A percentile compares a stretch with the other conserved stretches of the same genome.
These are phyloP conservation scores for Scaptomyza graminum DNA, from an alignment of 1,140 invertebrate species.

Conservation along the genomic window DNA sequence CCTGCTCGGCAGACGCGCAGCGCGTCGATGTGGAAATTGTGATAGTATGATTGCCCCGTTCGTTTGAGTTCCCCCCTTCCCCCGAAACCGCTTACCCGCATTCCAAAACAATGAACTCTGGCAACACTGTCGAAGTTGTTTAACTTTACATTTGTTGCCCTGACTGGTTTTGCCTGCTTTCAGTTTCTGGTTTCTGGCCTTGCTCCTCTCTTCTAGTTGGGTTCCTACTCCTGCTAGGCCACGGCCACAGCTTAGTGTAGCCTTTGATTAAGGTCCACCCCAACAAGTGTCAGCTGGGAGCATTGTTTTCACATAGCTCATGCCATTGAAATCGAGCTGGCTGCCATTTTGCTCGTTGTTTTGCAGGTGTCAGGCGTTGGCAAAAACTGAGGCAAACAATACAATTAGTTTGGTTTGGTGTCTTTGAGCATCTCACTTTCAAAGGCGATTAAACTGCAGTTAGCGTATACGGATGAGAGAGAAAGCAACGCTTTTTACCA, in stretches of 20 bases:
- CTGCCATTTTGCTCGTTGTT: conserved; percentile 10
- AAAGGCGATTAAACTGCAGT: conserved; percentile 5
- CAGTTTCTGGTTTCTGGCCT: conserved; percentile 10
- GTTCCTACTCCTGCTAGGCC: neutral
- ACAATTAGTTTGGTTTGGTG: conserved; percentile 29
- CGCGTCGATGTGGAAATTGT: conserved; percentile 77
- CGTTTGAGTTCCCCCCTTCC: neutral
- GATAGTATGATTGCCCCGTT: conserved; percentile 48
- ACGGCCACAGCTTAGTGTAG: conserved; percentile 52
- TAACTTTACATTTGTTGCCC: conserved; percentile 71
- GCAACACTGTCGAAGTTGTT: conserved; percentile 71
- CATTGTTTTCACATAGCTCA: conserved; percentile 44
- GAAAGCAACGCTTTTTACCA: neutral
- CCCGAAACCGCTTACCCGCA: conserved; percentile 14
- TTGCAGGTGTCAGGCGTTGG: conserved; percentile 22
- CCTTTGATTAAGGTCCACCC: conserved; percentile 61
- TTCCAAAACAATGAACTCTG: conserved; percentile 65
- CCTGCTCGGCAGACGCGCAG: conserved; percentile 28
- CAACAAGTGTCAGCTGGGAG: conserved; percentile 58
- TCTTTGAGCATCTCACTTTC: neutral
- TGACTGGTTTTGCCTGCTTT: conserved; percentile 20
- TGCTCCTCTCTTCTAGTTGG: neutral
- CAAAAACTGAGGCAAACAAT: conserved; percentile 22
- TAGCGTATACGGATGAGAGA: no score
- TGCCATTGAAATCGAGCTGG: conserved; percentile 38